Conservation (phyloP, 2,797 vertebrate genomes). For the Parambassis ranga region DNA sequence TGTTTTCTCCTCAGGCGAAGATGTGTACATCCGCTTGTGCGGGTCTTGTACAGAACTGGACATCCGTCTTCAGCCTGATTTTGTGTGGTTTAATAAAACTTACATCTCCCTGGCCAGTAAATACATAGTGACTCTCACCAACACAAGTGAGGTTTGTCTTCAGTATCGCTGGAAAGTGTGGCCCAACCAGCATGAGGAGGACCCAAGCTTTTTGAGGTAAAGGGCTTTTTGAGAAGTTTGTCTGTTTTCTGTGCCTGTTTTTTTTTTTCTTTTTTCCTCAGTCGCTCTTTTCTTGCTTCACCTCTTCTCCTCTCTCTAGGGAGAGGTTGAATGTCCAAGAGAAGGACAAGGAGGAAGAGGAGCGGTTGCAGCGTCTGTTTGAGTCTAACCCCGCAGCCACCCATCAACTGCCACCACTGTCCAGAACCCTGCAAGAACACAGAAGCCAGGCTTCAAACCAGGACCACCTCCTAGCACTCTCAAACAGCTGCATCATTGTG, state of each 20-base stretch:
- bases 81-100: conserved; percentile 79
- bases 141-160: conserved; percentile 80
- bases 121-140: conserved; percentile 79
- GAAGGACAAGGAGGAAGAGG: conserved; percentile 47
- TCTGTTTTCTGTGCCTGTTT: neutral
- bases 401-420: conserved; percentile 64
- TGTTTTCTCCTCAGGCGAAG: conserved; percentile 80
- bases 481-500: conserved; percentile 65
- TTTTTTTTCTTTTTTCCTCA: neutral
- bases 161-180: conserved; percentile 86
- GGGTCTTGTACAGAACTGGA: conserved; percentile 83
- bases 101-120: conserved; percentile 79
- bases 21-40: conserved; percentile 77
- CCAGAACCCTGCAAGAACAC: conserved; percentile 60
- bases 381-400: conserved; percentile 36
- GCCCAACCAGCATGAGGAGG: conserved; percentile 77
- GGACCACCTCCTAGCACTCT: conserved; percentile 59
- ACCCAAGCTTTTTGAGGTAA: conserved; percentile 32
- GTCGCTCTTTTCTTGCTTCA: conserved; percentile 5
- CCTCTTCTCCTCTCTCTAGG: conserved; percentile 54
- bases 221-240: neutral
- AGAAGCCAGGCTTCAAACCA: conserved; percentile 42
- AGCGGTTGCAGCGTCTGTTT: conserved; percentile 43
- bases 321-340: conserved; percentile 53
- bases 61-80: conserved; percentile 80